Percentiles rank a stretch among this genome's conserved stretches.
phyloP scores from a whole-genome alignment of 2,797 vertebrate genomes.

The Xenops minutus region DNA sequence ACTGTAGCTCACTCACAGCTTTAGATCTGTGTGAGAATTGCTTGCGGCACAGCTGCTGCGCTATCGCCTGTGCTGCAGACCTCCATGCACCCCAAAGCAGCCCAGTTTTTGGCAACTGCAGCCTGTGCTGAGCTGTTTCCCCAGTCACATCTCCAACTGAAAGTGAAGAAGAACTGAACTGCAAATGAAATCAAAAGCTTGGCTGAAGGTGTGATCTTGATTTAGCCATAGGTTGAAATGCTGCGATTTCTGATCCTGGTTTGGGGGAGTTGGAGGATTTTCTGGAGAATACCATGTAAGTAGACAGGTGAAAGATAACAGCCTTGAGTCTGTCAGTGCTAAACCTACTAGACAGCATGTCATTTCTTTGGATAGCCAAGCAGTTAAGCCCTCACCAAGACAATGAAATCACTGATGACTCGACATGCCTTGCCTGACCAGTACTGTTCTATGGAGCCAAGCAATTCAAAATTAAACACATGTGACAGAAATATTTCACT shows the following conservation, averaged over 20 bases:
- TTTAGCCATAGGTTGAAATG: not conserved
- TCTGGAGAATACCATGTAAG: not conserved
- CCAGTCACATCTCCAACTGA: not conserved
- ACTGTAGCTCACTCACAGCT: not conserved
- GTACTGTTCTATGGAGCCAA: not conserved
- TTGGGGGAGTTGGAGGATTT: not conserved
- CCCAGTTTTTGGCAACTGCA: not conserved
- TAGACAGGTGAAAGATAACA: not conserved
- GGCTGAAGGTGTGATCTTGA: not conserved
- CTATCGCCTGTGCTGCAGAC: accelerated
- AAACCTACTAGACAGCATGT: not conserved
- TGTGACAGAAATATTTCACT: not conserved
- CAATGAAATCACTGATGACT: not conserved
- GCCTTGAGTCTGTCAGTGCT: not conserved
- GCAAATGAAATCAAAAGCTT: not conserved
- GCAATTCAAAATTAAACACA: not conserved
- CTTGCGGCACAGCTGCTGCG: not conserved
- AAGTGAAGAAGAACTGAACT: not conserved
- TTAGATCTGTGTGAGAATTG: not conserved
- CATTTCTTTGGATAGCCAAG: not conserved
- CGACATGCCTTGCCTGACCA: not conserved
- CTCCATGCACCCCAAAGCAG: accelerated
- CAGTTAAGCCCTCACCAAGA: not conserved
- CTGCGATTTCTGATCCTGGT: not conserved
- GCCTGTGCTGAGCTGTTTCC: not conserved